Evolutionary conservation across 2,113 vertebrate genomes (phyloP).

Genomic region (Seriola rivoliana): DNA sequence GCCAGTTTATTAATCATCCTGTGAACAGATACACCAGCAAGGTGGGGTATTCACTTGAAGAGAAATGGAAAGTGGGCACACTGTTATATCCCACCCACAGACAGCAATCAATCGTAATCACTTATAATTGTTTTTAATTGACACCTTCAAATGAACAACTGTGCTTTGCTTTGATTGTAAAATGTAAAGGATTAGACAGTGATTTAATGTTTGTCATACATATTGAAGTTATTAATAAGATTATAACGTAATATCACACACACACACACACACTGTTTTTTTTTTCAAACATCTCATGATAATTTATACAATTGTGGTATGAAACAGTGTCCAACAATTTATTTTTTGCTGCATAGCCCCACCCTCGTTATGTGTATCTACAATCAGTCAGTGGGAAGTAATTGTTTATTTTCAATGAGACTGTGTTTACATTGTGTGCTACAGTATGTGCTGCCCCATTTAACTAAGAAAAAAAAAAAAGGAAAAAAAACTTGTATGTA

Average conservation of each 20-base stretch:
- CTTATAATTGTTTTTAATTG: conserved; percentile 6
- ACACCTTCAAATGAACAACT: conserved; percentile 6
- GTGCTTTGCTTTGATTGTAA: conserved; percentile 1
- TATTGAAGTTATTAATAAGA: conserved; percentile 1
- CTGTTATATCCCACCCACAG: not conserved
- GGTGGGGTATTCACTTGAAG: conserved; percentile 18
- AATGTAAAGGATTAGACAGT: not conserved
- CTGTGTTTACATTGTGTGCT: conserved; percentile 39
- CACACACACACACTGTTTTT: not conserved
- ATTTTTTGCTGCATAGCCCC: conserved; percentile 3
- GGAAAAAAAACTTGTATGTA: not conserved
- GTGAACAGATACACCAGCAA: conserved; percentile 24
- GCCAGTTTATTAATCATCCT: conserved; percentile 32
- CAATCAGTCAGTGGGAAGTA: conserved; percentile 26
- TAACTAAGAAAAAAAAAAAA: not conserved
- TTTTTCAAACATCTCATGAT: not conserved
- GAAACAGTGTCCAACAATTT: conserved; percentile 10
- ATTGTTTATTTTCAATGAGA: conserved; percentile 21
- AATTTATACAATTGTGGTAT: not conserved
- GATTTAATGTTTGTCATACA: not conserved
- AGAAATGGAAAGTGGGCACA: not conserved
- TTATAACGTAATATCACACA: conserved; percentile 4
- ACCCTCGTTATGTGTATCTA: conserved; percentile 2
- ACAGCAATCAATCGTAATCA: not conserved
- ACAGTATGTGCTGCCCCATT: conserved; percentile 23